phyloP scores from a whole-genome alignment of 2,113 vertebrate genomes.

The Chionomys nivalis region DNA sequence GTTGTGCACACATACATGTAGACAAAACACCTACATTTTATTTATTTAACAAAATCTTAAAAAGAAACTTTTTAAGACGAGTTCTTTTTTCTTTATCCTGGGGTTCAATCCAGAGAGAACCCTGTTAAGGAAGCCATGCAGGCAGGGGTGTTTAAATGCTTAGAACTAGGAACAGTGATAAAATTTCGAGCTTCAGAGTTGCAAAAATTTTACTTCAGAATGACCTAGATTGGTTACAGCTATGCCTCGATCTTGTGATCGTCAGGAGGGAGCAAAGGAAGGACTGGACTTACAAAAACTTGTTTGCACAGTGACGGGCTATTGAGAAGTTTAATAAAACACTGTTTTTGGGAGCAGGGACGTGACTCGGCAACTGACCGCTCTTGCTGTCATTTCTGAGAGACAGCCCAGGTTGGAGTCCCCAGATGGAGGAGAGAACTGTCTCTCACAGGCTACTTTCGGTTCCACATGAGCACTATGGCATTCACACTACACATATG shows the following conservation, averaged over 20 bases:
- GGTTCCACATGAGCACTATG: no score
- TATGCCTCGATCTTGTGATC: neutral
- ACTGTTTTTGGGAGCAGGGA: neutral
- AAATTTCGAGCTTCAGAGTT: neutral
- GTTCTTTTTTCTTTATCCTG: neutral
- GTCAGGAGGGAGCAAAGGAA: neutral
- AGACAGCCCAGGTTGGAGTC: neutral
- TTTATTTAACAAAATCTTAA: neutral
- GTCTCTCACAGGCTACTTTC: no score
- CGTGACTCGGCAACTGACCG: neutral
- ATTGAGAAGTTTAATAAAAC: neutral
- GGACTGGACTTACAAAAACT: neutral
- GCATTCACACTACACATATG: neutral
- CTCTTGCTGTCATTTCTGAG: no score
- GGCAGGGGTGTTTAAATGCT: neutral
- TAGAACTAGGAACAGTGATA: neutral
- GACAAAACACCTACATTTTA: neutral
- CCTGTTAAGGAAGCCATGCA: neutral
- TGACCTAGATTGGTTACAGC: neutral
- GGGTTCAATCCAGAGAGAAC: no score
- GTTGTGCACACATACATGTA: neutral
- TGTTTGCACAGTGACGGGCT: neutral
- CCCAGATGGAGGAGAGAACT: neutral
- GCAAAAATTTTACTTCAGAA: neutral
- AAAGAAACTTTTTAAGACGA: neutral